These are phyloP conservation scores for Coregonus ussuriensis DNA, from an alignment of 2,797 vertebrate species.

Conservation along the genomic window DNA sequence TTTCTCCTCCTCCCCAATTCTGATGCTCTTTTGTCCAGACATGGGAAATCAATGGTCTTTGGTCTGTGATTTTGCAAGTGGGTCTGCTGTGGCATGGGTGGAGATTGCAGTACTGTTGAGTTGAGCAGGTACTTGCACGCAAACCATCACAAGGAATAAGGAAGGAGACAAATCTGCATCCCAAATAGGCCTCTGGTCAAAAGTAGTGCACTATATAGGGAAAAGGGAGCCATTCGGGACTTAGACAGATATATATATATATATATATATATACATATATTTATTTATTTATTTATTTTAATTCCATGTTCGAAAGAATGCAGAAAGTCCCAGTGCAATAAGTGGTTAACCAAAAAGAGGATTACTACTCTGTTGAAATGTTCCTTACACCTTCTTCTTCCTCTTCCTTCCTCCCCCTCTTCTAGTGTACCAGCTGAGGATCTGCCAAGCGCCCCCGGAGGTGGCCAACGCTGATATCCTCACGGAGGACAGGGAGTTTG, in stretches of 20 bases:
- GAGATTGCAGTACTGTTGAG: neutral
- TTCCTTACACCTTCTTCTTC: constrained; percentile 10
- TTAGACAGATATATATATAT: too few relatives aligned
- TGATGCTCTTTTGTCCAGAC: neutral
- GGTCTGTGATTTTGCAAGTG: too few relatives aligned
- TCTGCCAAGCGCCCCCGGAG: constrained; percentile 91
- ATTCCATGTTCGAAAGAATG: too few relatives aligned
- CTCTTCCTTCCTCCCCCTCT: constrained; percentile 40
- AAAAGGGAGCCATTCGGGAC: too few relatives aligned
- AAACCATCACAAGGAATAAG: neutral
- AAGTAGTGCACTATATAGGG: too few relatives aligned
- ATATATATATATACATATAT: too few relatives aligned
- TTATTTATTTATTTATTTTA: too few relatives aligned
- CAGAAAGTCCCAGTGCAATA: neutral
- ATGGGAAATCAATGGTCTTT: neutral
- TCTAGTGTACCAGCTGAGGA: constrained; percentile 93
- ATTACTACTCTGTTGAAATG: neutral
- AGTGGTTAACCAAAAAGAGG: neutral
- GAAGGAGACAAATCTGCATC: neutral
- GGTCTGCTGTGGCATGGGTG: neutral
- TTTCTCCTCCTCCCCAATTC: neutral
- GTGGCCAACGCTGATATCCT: constrained; percentile 91
- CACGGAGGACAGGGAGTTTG: constrained; percentile 94
- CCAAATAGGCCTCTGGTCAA: neutral
- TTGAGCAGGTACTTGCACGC: neutral